Evolutionary conservation across 2,113 vertebrate genomes (phyloP), one percentile per base, ranked within the genome.

Genomic region (Emydura subglobosa): DNA sequence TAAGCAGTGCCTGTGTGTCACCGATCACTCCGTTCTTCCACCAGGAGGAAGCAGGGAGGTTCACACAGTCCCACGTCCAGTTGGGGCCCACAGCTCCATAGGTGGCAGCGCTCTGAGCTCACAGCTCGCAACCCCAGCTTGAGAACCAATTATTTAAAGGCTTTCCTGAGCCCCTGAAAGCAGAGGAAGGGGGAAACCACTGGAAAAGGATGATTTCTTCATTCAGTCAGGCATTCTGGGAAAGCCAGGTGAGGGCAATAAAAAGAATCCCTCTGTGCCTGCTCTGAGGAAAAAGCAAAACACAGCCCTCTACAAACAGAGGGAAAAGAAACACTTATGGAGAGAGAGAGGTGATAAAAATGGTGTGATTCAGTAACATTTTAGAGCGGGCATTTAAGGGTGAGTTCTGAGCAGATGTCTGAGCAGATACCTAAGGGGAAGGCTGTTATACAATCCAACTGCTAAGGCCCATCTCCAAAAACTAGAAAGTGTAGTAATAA

Each of bases 221-320:
- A 57, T n/a, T 39, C 34, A 85, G 57, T 27, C 51, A 86, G 68
- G 42, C 22, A 79, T 44, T 86, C 39, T 74, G 44, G 49, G 47
- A 94, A 96, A 90, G 93, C 49, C 89, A 93, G 39, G 9, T 65
- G 53, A 83, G 92, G n/a, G 14, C 79, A 87, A 85, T 25, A 82
- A 74, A 86, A 91, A 83, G 74, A 24, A 84, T 53, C 6, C 10
- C 42, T 82, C 80, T 2, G 0, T 34, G 24, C 54, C 21, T 4
- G 4, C 6, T 34, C 57, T 24, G 34, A 82, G 55, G 55, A 85
- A 72, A 89, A 92, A 54, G 39, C 84, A 59, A 91, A 92, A 90
- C n/a, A 83, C 83, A 85, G 21, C 44, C 82, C 9, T 89, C 16
- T 31, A 57, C 59, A 42, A 91, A 91, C 51, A 13, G 25, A 39